Conservation (phyloP, 2,888 invertebrate genomes). For the Andrena bicolor region DNA sequence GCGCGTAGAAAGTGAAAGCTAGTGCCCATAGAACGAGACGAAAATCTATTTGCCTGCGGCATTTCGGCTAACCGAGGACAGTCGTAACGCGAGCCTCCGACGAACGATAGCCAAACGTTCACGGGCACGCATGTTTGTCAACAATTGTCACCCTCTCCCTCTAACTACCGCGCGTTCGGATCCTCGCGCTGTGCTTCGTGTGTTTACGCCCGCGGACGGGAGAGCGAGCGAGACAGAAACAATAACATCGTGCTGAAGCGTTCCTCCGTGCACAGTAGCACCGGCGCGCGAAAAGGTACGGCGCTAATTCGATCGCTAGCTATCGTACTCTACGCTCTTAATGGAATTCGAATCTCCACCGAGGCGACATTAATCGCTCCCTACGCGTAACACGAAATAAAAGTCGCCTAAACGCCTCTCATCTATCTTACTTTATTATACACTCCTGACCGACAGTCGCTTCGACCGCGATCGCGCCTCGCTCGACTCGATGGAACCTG, state of each 20-base stretch:
- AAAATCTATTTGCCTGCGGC: constrained; percentile 8
- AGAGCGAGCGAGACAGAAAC: neutral
- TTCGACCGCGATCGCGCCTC: constrained; percentile 38
- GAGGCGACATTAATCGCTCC: constrained; percentile 43
- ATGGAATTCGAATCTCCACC: constrained; percentile 44
- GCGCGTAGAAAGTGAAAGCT: neutral
- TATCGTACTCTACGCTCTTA: constrained; percentile 46
- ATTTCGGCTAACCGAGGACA: neutral
- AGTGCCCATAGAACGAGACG: neutral
- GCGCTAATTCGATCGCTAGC: constrained; percentile 56
- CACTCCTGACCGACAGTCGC: constrained; percentile 39
- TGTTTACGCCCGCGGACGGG: neutral
- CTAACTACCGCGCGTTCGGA: neutral
- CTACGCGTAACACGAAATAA: constrained; percentile 59
- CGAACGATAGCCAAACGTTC: neutral
- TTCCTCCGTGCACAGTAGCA: constrained; percentile 57
- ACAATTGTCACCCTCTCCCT: neutral
- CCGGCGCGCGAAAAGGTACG: constrained; percentile 53
- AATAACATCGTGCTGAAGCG: constrained; percentile 28
- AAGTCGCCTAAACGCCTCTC: constrained; percentile 60
- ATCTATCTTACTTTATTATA: constrained; percentile 50
- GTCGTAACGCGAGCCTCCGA: constrained; percentile 1
- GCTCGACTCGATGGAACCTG: neutral
- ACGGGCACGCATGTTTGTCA: constrained; percentile 13
- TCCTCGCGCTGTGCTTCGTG: neutral